Conservation (phyloP, 2,113 vertebrate genomes). For the Cairina moschata region DNA sequence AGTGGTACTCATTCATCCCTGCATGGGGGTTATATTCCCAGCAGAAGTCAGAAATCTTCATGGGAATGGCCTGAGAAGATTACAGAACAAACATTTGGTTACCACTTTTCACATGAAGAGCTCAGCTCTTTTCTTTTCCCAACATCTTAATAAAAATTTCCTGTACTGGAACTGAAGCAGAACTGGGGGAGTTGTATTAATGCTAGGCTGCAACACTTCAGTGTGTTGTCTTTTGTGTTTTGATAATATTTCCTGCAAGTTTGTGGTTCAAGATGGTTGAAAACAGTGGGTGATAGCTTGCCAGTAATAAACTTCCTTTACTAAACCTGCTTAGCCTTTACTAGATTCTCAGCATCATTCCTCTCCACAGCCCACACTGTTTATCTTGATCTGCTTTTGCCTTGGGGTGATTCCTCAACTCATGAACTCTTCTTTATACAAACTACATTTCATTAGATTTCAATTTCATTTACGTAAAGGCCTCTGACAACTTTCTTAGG, state of each 20-base stretch:
- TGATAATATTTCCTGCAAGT: background rate
- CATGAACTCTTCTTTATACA: background rate
- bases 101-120: background rate
- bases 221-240: background rate
- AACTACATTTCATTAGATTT: slow-evolving; percentile 10
- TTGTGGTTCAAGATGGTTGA: background rate
- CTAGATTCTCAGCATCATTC: background rate
- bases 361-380: background rate
- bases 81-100: background rate
- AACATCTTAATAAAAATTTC: background rate
- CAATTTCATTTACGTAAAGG: background rate
- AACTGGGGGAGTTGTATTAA: background rate
- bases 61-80: background rate
- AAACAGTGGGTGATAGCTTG: background rate
- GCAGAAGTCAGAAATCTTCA: background rate
- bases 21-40: background rate
- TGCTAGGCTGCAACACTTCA: background rate
- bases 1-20: background rate
- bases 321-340: background rate
- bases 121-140: background rate
- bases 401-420: background rate
- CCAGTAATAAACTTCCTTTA: background rate
- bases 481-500: background rate
- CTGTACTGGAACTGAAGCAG: background rate
- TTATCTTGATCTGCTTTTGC: background rate